A percentile compares a stretch with the other conserved stretches of the same genome.
Evolutionary conservation across 2,888 invertebrate genomes (phyloP).

Genomic region (Tipula lateralis): DNA sequence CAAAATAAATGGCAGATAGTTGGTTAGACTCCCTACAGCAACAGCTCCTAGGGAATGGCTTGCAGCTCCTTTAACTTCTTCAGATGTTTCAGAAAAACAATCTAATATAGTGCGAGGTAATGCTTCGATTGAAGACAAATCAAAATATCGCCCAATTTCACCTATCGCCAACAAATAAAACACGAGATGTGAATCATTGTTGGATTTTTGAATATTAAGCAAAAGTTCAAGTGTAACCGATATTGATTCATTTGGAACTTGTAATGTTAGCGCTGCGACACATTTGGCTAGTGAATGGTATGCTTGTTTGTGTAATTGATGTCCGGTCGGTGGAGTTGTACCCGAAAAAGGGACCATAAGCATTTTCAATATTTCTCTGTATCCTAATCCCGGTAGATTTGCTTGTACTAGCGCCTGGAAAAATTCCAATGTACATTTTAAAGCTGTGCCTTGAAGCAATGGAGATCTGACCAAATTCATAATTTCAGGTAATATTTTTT

Average conservation of each 20-base stretch:
- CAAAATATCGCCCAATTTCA: constrained; percentile 91
- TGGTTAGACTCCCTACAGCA: constrained; percentile 89
- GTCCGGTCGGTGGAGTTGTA: constrained; percentile 49
- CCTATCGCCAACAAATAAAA: constrained; percentile 93
- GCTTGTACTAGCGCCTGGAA: constrained; percentile 87
- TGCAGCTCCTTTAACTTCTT: constrained; percentile 96
- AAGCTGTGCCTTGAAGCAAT: constrained; percentile 85
- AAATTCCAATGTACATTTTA: constrained; percentile 85
- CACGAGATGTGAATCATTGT: constrained; percentile 76
- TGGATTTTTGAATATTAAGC: constrained; percentile 65
- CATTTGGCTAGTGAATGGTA: constrained; percentile 96
- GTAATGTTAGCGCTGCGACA: constrained; percentile 86
- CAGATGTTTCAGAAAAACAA: constrained; percentile 86
- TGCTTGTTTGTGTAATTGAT: constrained; percentile 66
- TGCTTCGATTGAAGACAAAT: constrained; percentile 69
- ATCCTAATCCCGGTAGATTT: constrained; percentile 72
- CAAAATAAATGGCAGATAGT: constrained; percentile 90
- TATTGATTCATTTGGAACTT: constrained; percentile 66
- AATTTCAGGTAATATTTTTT: constrained; percentile 77
- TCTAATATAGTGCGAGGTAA: constrained; percentile 74
- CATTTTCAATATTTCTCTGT: constrained; percentile 73
- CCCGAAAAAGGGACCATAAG: constrained; percentile 66
- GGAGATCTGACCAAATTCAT: constrained; percentile 85
- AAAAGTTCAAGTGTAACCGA: constrained; percentile 63
- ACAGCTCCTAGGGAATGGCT: constrained; percentile 95